Percentiles rank a stretch among this genome's conserved stretches.
phyloP scores from a whole-genome alignment of 2,113 vertebrate species.

The Empidonax alnorum region DNA sequence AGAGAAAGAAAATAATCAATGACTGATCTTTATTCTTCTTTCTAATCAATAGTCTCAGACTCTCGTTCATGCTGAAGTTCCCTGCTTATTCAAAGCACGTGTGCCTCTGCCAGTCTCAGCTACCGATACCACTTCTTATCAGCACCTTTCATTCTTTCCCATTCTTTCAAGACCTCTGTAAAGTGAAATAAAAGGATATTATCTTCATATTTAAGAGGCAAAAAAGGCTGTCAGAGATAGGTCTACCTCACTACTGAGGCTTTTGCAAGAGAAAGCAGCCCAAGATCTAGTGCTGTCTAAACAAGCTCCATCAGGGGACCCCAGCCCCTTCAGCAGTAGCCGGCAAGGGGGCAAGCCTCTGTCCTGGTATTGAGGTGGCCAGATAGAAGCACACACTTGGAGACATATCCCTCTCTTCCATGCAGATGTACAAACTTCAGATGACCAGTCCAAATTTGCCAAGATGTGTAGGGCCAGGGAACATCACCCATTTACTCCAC shows the following conservation, averaged over 20 bases:
- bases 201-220: neutral
- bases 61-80: neutral
- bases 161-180: neutral
- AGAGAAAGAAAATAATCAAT: neutral
- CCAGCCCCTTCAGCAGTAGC: neutral
- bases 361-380: neutral
- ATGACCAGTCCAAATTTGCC: neutral
- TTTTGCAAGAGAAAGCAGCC: neutral
- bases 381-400: neutral
- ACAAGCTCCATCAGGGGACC: neutral
- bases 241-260: neutral
- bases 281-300: neutral
- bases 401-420: neutral
- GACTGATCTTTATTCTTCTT: neutral
- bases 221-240: neutral
- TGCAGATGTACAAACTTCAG: accelerated
- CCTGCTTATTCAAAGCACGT: neutral
- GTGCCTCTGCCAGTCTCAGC: accelerated
- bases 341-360: accelerated
- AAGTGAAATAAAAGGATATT: neutral
- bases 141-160: neutral
- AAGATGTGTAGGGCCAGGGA: neutral
- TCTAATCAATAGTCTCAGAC: slow-evolving; percentile 1
- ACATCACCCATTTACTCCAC: neutral
- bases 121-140: neutral